Base-by-base conservation (phyloP, 2,888 invertebrate genomes). In the Ennomos fuscantarius region DNA sequence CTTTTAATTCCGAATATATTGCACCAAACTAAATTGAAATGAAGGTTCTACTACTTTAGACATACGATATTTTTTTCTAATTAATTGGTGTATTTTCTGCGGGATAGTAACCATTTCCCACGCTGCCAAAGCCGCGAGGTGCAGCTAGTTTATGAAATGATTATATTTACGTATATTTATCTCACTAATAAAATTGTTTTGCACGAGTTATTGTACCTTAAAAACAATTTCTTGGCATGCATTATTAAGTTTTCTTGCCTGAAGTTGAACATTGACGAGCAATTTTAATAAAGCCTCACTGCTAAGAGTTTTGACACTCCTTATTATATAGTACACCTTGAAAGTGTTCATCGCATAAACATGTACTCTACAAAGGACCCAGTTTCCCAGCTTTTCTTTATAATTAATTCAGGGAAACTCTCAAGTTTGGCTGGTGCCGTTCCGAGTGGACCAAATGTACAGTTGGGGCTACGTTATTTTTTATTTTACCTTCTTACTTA, bases 211-310 rank as follows among this genome's bases (percentile, higher is more conserved):
- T 68, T 65, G 65, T 65, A 62, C 62, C 63, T 55, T 55, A 65
- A 67, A 74, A 78, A 79, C 73, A 74, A 77, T 81, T 81, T 79
- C 68, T 74, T 70, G 72, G 55, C 69, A 65, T 79, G 78, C 76
- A 82, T 81, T 79, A 82, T 81, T 81, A 75, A 82, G 80, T 73
- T 72, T 70, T 66, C 68, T 70, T 69, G 72, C 69, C 69, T 58
- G 51, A 60, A 72, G 72, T 72, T 70, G 70, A 70, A 69, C 70
- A 71, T 67, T 67, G 73, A 71, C 65, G 69, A 70, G 70, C 77
- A 74, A 81, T 78, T 79, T 79, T 79, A 81, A 81, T 83, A 73
- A 80, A 76, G 72, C 69, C 63, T 47, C 66, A 44, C 11, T 46
- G 58, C 52, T 61, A 55, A 52, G 67, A 60, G 67, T 67, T 53